Evolutionary conservation across 2,888 invertebrate species (phyloP).

Genomic region (Rhopalosiphum nymphaeae): DNA sequence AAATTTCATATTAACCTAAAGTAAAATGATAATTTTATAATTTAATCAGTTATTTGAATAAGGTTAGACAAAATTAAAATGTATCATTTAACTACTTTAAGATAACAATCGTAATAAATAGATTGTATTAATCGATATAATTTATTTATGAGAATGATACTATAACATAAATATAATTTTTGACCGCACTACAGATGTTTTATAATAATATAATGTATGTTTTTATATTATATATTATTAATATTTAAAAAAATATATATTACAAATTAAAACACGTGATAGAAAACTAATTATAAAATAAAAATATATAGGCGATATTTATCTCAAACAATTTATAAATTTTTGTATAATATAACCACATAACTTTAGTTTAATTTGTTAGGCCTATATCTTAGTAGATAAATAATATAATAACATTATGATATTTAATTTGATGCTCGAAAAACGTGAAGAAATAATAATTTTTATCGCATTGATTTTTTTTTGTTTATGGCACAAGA

Average conservation of each 20-base stretch:
- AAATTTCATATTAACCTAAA: neutral
- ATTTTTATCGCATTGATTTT: conserved; percentile 1
- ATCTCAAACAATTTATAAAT: neutral
- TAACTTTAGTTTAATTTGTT: neutral
- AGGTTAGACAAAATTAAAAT: neutral
- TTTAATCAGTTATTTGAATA: neutral
- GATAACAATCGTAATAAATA: neutral
- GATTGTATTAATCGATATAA: neutral
- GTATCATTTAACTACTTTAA: neutral
- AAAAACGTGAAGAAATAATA: neutral
- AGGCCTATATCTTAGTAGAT: neutral
- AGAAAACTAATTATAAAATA: neutral
- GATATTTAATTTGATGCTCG: neutral
- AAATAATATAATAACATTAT: neutral
- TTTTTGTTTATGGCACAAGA: neutral
- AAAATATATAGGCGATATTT: neutral
- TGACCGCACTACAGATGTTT: neutral
- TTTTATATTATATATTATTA: neutral
- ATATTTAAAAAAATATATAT: neutral
- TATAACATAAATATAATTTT: neutral
- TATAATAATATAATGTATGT: neutral
- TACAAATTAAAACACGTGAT: neutral
- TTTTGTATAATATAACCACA: neutral
- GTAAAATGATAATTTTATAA: neutral
- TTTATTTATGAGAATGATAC: neutral